These are phyloP conservation scores for Neogale vison DNA, from an alignment of 2,113 vertebrate species.

Conservation along the genomic window DNA sequence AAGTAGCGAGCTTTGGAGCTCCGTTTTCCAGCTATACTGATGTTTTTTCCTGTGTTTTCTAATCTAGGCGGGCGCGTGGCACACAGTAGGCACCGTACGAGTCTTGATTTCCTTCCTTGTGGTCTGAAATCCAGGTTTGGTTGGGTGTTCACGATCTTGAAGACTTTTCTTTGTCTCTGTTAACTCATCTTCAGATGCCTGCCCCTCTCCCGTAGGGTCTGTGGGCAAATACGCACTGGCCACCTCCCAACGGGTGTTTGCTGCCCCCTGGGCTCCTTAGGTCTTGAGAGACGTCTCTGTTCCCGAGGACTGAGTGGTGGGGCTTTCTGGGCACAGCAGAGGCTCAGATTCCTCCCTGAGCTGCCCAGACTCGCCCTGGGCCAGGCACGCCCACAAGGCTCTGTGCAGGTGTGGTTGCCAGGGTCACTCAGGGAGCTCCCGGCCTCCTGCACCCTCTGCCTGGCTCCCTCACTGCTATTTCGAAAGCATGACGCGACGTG, in stretches of 20 bases:
- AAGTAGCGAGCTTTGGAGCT: background rate
- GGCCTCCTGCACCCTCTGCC: fast-evolving
- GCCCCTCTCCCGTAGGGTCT: fast-evolving
- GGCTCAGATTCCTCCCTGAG: fast-evolving
- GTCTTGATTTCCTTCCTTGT: too few species aligned
- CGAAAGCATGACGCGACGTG: background rate
- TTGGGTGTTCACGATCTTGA: background rate
- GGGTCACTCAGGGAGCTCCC: background rate
- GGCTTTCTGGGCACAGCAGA: background rate
- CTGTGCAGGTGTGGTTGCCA: fast-evolving
- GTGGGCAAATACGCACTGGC: fast-evolving
- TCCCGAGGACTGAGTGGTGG: fast-evolving
- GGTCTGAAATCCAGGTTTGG: too few species aligned
- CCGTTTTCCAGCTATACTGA: background rate
- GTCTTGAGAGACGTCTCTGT: fast-evolving
- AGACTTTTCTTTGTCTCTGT: background rate
- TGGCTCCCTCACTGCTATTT: fast-evolving
- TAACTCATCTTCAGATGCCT: background rate
- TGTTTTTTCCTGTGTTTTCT: background rate
- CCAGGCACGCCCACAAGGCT: fast-evolving
- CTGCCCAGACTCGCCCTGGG: background rate
- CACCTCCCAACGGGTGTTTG: fast-evolving
- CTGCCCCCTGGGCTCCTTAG: fast-evolving
- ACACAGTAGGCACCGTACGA: fast-evolving
- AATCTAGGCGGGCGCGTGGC: fast-evolving